Evolutionary conservation across 2,888 invertebrate genomes (phyloP).

Genomic region (Temnothorax unifasciatus): DNA sequence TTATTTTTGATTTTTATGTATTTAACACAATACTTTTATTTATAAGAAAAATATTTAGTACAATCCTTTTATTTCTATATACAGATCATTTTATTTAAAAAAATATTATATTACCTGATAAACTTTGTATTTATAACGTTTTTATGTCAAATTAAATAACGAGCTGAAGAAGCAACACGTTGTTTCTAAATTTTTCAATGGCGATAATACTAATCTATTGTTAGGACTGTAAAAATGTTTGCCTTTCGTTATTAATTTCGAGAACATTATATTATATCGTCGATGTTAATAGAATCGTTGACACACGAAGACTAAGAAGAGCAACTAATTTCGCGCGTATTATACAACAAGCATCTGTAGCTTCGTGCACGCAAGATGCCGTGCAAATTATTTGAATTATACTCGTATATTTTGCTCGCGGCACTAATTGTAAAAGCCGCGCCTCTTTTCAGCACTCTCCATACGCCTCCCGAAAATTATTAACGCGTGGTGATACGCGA

Average conservation of each 20-base stretch:
- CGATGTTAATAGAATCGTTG: conserved; percentile 32
- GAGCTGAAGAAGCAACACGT: background rate
- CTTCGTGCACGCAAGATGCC: conserved; percentile 35
- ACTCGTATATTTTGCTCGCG: conserved; percentile 20
- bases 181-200: background rate
- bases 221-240: background rate
- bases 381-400: conserved; percentile 50
- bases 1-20: background rate
- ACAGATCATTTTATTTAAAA: background rate
- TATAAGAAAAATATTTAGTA: background rate
- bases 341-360: conserved; percentile 51
- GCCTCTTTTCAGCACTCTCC: conserved; percentile 33
- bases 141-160: background rate
- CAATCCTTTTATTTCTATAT: background rate
- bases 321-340: conserved; percentile 47
- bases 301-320: conserved; percentile 26
- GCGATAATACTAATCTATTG: background rate
- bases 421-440: conserved; percentile 29
- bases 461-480: background rate
- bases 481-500: background rate
- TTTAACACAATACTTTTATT: background rate
- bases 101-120: background rate
- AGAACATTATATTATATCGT: background rate
- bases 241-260: conserved; percentile 6
- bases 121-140: background rate